These are phyloP conservation scores for Leucoraja ocellata DNA, from an alignment of 2,797 vertebrate genomes.

Conservation along the genomic window DNA sequence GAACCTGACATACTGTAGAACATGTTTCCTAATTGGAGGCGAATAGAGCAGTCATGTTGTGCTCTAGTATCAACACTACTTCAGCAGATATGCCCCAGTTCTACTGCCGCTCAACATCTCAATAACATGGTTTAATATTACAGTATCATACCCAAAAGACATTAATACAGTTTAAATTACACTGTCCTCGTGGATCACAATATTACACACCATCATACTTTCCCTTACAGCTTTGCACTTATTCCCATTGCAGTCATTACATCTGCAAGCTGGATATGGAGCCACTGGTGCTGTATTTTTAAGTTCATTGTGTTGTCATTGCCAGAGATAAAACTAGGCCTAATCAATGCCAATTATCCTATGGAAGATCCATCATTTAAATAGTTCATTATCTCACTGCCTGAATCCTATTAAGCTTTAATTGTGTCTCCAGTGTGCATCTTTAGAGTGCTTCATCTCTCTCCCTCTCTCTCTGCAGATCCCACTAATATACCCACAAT, in stretches of 20 bases:
- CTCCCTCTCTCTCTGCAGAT: not conserved
- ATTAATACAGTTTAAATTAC: not conserved
- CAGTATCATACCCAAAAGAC: not conserved
- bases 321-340: not conserved
- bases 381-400: constrained; percentile 16
- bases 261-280: not conserved
- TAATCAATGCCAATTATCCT: constrained; percentile 16
- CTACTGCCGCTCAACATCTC: not conserved
- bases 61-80: not conserved
- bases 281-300: not conserved
- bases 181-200: not conserved
- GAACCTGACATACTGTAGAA: no score
- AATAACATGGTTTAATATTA: not conserved
- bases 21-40: no score
- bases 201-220: not conserved
- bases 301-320: not conserved
- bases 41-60: no score
- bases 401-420: constrained; percentile 12
- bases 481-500: not conserved
- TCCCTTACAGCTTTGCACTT: not conserved
- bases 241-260: not conserved
- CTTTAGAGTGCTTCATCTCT: not conserved
- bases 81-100: not conserved
- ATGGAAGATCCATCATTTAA: constrained; percentile 16
- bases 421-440: not conserved